These are phyloP conservation scores for Callyntrura guangdongensis DNA, from an alignment of 2,888 invertebrate genomes.

Conservation along the genomic window DNA sequence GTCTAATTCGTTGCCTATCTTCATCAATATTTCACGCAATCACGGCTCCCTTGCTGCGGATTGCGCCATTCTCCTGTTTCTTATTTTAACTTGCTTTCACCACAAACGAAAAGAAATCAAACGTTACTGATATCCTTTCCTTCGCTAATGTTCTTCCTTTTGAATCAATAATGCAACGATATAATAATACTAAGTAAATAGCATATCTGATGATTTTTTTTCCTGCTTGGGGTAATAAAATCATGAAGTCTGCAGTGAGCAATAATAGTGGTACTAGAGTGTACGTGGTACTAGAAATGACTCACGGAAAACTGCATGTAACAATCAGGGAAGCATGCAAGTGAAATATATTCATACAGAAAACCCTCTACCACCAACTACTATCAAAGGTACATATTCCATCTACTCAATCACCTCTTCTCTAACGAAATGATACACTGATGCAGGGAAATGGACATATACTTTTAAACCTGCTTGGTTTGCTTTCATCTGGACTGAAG, in stretches of 20 bases:
- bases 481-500: conserved; percentile 1
- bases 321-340: neutral
- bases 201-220: conserved; percentile 42
- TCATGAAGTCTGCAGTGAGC: conserved; percentile 22
- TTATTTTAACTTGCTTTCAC: conserved; percentile 60
- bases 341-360: too few relatives aligned
- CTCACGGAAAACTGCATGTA: conserved; percentile 16
- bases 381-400: neutral
- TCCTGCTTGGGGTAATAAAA: conserved; percentile 23
- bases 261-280: conserved; percentile 20
- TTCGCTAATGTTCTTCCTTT: conserved; percentile 52
- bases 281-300: conserved; percentile 26
- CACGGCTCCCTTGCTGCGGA: conserved; percentile 48
- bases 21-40: conserved; percentile 75
- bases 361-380: neutral
- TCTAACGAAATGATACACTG: conserved; percentile 16
- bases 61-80: conserved; percentile 25
- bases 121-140: conserved; percentile 55
- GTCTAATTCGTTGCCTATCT: conserved; percentile 51
- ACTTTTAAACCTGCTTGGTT: conserved; percentile 46
- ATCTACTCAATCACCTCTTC: conserved; percentile 13
- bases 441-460: conserved; percentile 33
- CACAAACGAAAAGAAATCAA: conserved; percentile 71
- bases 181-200: conserved; percentile 53
- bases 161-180: conserved; percentile 69